Evolutionary conservation across 2,888 invertebrate genomes (phyloP).

Genomic region (Byasa hedistus): DNA sequence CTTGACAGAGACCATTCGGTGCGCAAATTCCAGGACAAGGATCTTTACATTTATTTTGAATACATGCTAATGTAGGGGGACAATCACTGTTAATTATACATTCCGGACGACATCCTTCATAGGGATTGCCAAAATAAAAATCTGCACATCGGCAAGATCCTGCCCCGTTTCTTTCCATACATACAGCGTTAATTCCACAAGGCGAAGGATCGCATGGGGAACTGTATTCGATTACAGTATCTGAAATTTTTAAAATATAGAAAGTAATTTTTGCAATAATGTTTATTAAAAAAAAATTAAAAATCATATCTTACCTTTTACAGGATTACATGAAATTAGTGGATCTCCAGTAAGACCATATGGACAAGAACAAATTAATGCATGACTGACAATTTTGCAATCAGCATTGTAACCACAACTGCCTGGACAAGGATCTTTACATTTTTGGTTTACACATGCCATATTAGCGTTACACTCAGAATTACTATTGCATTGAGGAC

Average conservation of each 20-base stretch:
- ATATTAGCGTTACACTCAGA: constrained; percentile 83
- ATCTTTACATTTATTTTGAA: constrained; percentile 87
- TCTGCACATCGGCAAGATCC: constrained; percentile 85
- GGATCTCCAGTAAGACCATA: constrained; percentile 85
- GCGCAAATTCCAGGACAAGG: constrained; percentile 90
- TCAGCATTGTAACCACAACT: constrained; percentile 85
- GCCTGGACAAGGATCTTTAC: constrained; percentile 84
- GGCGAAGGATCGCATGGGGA: constrained; percentile 85
- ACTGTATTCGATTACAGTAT: constrained; percentile 62
- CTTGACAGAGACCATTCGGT: constrained; percentile 85
- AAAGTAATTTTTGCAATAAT: neutral
- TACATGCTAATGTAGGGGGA: constrained; percentile 84
- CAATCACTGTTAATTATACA: constrained; percentile 91
- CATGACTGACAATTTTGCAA: constrained; percentile 87
- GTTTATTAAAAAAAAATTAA: neutral
- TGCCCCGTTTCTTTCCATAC: constrained; percentile 82
- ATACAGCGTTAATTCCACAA: constrained; percentile 83
- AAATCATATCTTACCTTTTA: constrained; percentile 55
- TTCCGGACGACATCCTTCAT: constrained; percentile 87
- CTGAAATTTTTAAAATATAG: constrained; percentile 43
- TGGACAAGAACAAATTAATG: constrained; percentile 83
- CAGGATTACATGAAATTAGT: constrained; percentile 67
- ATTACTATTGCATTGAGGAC: constrained; percentile 84
- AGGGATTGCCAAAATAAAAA: constrained; percentile 74
- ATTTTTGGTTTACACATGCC: constrained; percentile 85